Evolutionary conservation across 2,888 invertebrate genomes (phyloP).

Genomic region (Sminthurides aquaticus): DNA sequence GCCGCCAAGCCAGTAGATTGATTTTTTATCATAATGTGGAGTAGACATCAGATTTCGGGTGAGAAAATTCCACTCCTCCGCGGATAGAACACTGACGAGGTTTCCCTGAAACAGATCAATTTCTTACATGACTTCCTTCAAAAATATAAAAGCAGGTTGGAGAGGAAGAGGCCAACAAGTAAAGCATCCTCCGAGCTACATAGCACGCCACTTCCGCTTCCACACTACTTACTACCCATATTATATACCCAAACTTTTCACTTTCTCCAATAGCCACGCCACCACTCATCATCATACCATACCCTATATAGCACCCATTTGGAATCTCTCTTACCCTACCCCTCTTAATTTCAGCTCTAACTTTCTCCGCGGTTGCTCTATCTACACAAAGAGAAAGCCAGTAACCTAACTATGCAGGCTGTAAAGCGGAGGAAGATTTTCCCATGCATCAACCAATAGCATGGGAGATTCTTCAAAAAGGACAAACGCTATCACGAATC

Average conservation of each 20-base stretch:
- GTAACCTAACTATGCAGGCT: too few species aligned
- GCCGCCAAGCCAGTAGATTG: slow-evolving; percentile 69
- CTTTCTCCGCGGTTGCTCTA: too few species aligned
- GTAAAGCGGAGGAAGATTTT: too few species aligned
- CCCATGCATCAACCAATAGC: too few species aligned
- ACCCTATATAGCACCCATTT: too few species aligned
- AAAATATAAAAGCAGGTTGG: not conserved
- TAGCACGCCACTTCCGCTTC: not conserved
- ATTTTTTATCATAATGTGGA: slow-evolving; percentile 63
- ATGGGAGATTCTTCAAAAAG: too few species aligned
- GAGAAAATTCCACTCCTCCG: slow-evolving; percentile 64
- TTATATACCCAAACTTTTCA: not conserved
- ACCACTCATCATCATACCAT: too few species aligned
- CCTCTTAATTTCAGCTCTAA: too few species aligned
- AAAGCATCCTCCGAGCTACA: not conserved
- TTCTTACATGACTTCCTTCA: not conserved
- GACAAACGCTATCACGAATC: too few species aligned
- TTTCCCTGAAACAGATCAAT: slow-evolving; percentile 51
- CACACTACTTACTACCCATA: not conserved
- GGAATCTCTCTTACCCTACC: too few species aligned
- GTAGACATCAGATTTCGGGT: slow-evolving; percentile 61
- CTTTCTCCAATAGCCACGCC: not conserved
- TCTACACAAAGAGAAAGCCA: too few species aligned
- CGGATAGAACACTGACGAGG: slow-evolving; percentile 60
- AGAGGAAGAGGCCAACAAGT: not conserved